These are phyloP conservation scores for Himalopsyche tibetana DNA, from an alignment of 2,888 invertebrate species.

Conservation along the genomic window DNA sequence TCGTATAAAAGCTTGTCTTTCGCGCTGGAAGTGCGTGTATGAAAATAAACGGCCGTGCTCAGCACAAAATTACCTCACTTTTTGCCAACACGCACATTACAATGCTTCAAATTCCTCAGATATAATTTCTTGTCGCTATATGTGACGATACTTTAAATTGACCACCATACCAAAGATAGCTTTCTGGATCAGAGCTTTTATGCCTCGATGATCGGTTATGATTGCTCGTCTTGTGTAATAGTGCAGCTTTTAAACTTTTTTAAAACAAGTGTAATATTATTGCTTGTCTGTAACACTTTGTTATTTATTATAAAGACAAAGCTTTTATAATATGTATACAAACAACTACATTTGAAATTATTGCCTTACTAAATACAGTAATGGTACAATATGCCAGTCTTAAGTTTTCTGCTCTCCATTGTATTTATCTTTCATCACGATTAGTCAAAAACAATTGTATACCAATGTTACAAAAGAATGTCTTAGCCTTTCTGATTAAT, in stretches of 20 bases:
- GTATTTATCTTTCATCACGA: too few relatives aligned
- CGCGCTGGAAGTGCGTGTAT: conserved; percentile 56
- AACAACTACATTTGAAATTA: too few relatives aligned
- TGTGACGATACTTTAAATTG: conserved; percentile 56
- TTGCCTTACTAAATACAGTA: too few relatives aligned
- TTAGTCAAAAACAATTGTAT: too few relatives aligned
- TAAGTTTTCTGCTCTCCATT: too few relatives aligned
- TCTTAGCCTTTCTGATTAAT: too few relatives aligned
- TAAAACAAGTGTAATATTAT: too few relatives aligned
- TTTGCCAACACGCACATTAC: conserved; percentile 48
- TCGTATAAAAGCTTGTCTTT: conserved; percentile 1
- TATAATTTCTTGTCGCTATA: conserved; percentile 56
- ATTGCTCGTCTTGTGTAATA: conserved; percentile 6
- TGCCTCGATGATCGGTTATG: conserved; percentile 8
- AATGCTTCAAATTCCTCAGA: conserved; percentile 52
- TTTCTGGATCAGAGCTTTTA: conserved; percentile 41
- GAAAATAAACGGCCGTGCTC: conserved; percentile 52
- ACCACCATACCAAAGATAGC: background rate
- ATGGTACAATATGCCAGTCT: too few relatives aligned
- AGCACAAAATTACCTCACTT: conserved; percentile 51
- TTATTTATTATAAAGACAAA: too few relatives aligned
- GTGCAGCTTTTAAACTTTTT: background rate
- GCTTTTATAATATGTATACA: too few relatives aligned
- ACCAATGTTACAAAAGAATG: too few relatives aligned
- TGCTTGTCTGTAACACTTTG: too few relatives aligned